phyloP scores from a whole-genome alignment of 2,888 invertebrate genomes.

The Apantesis nais region DNA sequence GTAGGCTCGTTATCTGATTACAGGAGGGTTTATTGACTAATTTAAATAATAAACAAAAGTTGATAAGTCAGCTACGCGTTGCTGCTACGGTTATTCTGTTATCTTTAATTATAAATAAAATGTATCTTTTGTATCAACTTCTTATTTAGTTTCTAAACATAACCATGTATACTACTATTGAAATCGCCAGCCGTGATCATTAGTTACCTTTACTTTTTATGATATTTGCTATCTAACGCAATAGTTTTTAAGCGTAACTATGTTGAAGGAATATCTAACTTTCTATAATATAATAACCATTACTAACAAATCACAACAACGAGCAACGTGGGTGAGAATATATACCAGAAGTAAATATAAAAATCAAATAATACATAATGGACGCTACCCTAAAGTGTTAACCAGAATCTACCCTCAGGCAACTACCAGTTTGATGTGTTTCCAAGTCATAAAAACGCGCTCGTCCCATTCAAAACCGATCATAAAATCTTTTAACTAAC shows the following conservation, averaged over 20 bases:
- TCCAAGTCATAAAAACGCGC: constrained; percentile 20
- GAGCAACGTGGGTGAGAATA: background rate
- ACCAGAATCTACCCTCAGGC: constrained; percentile 5
- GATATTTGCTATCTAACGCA: background rate
- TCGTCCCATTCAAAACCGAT: constrained; percentile 18
- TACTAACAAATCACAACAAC: background rate
- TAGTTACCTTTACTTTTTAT: background rate
- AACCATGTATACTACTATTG: background rate
- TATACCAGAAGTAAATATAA: constrained; percentile 10
- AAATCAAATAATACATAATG: constrained; percentile 7
- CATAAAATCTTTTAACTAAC: constrained; percentile 21
- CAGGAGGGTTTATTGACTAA: too few species aligned
- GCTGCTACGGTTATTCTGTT: too few species aligned
- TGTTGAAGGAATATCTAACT: background rate
- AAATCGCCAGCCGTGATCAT: background rate
- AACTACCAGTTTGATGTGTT: constrained; percentile 22
- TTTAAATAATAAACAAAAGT: too few species aligned
- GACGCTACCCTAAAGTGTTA: constrained; percentile 10
- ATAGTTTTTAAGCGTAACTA: background rate
- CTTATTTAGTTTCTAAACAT: background rate
- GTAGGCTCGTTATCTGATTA: too few species aligned
- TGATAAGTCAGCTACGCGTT: too few species aligned
- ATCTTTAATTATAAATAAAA: too few species aligned
- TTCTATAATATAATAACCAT: background rate
- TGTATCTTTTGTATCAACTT: background rate